Percentiles rank a stretch among this genome's conserved stretches.
phyloP scores from a whole-genome alignment of 2,888 invertebrate species.

The Sericinus montela region DNA sequence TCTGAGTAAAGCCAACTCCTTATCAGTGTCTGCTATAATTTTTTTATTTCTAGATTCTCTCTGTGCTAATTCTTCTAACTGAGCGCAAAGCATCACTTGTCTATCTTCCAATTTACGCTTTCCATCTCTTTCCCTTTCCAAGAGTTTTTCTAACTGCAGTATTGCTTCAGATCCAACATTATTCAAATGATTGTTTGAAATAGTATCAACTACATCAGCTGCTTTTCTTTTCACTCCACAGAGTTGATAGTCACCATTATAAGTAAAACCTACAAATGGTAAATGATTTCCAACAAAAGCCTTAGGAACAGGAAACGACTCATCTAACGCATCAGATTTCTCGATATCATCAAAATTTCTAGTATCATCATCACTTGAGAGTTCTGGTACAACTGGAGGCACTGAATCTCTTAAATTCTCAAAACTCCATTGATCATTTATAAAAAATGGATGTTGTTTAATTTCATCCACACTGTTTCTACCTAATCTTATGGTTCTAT shows the following conservation, averaged over 20 bases:
- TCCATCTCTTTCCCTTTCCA: conserved; percentile 86
- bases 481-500: conserved; percentile 93
- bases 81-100: conserved; percentile 84
- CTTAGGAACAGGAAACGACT: conserved; percentile 97
- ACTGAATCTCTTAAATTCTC: conserved; percentile 95
- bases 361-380: conserved; percentile 97
- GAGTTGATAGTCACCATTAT: conserved; percentile 94
- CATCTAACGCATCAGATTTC: conserved; percentile 94
- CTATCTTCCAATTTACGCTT: conserved; percentile 87
- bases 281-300: conserved; percentile 99
- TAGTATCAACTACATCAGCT: conserved; percentile 81
- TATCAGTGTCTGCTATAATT: conserved; percentile 90
- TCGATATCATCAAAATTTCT: conserved; percentile 99
- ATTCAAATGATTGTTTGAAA: conserved; percentile 81
- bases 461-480: conserved; percentile 96
- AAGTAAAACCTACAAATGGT: conserved; percentile 99
- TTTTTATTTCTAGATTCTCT: conserved; percentile 89
- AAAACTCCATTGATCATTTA: conserved; percentile 98
- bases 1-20: conserved; percentile 89
- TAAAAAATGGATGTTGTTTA: conserved; percentile 95
- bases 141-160: conserved; percentile 84
- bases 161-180: conserved; percentile 81
- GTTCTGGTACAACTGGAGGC: conserved; percentile 97
- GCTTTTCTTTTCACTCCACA: conserved; percentile 67
- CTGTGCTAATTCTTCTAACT: conserved; percentile 87